phyloP scores from a whole-genome alignment of 2,888 invertebrate species.

The Eristalis tenax region DNA sequence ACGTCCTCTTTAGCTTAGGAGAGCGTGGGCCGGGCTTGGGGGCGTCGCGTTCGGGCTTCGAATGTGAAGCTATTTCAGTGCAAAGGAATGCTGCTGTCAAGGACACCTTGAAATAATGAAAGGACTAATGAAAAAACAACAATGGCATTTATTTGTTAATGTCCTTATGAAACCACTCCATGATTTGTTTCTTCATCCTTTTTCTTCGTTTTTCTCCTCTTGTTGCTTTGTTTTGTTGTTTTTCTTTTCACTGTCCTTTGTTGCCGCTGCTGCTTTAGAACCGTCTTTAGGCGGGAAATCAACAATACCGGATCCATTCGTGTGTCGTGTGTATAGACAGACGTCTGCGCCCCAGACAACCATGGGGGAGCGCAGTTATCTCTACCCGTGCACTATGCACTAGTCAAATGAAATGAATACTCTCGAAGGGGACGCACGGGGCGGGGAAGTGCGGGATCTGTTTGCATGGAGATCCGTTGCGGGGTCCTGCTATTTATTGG shows the following conservation, averaged over 20 bases:
- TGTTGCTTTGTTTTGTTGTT: slow-evolving; percentile 8
- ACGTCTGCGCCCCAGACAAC: slow-evolving; percentile 46
- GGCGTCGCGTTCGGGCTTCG: slow-evolving; percentile 15
- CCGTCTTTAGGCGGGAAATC: slow-evolving; percentile 24
- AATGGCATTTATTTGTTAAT: slow-evolving; percentile 70
- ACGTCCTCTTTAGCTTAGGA: not conserved
- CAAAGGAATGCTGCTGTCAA: slow-evolving; percentile 60
- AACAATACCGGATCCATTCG: slow-evolving; percentile 31
- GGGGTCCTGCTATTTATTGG: slow-evolving; percentile 48
- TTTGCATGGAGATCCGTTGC: slow-evolving; percentile 30
- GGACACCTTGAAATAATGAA: slow-evolving; percentile 71
- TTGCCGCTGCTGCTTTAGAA: slow-evolving; percentile 25
- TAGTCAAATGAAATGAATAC: slow-evolving; percentile 34
- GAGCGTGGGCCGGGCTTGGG: not conserved
- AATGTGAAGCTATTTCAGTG: slow-evolving; percentile 33
- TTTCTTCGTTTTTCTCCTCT: slow-evolving; percentile 3
- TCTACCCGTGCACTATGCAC: not conserved
- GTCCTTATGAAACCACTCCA: slow-evolving; percentile 66
- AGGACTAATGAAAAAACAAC: slow-evolving; percentile 72
- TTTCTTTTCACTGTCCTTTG: slow-evolving; percentile 4
- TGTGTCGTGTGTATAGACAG: slow-evolving; percentile 6
- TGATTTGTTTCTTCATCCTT: slow-evolving; percentile 43
- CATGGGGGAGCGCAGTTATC: not conserved
- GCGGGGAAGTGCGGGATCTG: slow-evolving; percentile 4
- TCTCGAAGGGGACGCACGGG: not conserved